Evolutionary conservation across 2,113 vertebrate species (phyloP).

Genomic region (Cryptoleucopteryx plumbea): DNA sequence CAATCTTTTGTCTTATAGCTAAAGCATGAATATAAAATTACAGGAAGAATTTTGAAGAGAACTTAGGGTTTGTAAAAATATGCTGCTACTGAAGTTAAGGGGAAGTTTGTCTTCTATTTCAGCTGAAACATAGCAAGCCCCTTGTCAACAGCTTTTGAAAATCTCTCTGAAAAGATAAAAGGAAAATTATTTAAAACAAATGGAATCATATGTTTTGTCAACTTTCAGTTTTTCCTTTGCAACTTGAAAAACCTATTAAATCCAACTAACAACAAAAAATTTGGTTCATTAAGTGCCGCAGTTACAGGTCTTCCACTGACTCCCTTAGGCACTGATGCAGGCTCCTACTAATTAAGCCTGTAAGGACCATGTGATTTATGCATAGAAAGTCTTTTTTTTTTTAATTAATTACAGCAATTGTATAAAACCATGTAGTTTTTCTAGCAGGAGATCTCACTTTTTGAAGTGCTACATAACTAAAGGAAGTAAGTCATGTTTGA

Average conservation of each 20-base stretch:
- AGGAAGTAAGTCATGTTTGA: neutral
- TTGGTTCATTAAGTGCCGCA: neutral
- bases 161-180: neutral
- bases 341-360: neutral
- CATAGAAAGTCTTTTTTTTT: neutral
- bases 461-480: neutral
- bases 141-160: neutral
- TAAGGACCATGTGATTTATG: neutral
- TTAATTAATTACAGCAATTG: neutral
- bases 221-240: neutral
- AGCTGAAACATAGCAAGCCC: neutral
- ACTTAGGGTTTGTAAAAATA: neutral
- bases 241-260: neutral
- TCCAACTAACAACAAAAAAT: neutral
- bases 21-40: neutral
- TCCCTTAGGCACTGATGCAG: neutral
- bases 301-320: neutral
- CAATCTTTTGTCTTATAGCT: neutral
- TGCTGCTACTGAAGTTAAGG: neutral
- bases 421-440: neutral
- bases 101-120: neutral
- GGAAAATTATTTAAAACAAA: neutral
- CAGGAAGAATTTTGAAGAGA: neutral
- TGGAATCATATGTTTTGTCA: neutral
- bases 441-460: neutral